Evolutionary conservation across 2,888 invertebrate species (phyloP).

Genomic region (Nipponacmea schrenckii): DNA sequence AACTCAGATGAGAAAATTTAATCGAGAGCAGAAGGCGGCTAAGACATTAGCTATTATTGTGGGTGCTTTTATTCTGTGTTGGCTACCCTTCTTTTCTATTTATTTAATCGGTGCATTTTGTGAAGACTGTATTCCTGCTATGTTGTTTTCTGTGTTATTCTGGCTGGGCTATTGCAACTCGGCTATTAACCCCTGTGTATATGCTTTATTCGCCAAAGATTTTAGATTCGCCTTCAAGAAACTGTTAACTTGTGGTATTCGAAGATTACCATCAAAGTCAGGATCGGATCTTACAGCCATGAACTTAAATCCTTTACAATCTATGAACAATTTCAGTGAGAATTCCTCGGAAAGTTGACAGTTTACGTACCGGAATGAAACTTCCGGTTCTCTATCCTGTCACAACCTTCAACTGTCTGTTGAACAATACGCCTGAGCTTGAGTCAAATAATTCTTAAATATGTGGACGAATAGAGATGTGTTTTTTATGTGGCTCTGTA

Average conservation of each 20-base stretch:
- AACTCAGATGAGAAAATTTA: constrained; percentile 83
- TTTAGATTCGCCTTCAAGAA: constrained; percentile 94
- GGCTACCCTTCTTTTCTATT: constrained; percentile 96
- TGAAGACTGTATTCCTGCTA: constrained; percentile 78
- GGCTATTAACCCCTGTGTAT: constrained; percentile 94
- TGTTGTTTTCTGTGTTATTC: constrained; percentile 90
- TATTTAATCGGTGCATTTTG: constrained; percentile 88
- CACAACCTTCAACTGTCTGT: too few relatives aligned
- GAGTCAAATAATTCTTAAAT: too few relatives aligned
- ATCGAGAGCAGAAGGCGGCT: constrained; percentile 95
- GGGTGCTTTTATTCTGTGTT: constrained; percentile 95
- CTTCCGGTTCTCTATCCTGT: too few relatives aligned
- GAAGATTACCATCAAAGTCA: constrained; percentile 11
- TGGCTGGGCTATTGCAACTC: constrained; percentile 99
- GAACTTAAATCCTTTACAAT: constrained; percentile 15
- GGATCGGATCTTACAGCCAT: constrained; percentile 16
- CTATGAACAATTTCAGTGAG: constrained; percentile 16
- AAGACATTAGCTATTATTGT: constrained; percentile 97
- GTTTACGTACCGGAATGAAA: neutral
- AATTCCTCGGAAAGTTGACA: constrained; percentile 20
- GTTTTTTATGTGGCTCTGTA: too few relatives aligned
- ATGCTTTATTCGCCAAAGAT: constrained; percentile 93
- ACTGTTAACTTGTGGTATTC: constrained; percentile 73
- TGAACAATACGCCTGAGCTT: too few relatives aligned
- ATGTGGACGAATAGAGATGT: too few relatives aligned